Evolutionary conservation across 1,140 invertebrate species (phyloP).

Genomic region (Popillia japonica): DNA sequence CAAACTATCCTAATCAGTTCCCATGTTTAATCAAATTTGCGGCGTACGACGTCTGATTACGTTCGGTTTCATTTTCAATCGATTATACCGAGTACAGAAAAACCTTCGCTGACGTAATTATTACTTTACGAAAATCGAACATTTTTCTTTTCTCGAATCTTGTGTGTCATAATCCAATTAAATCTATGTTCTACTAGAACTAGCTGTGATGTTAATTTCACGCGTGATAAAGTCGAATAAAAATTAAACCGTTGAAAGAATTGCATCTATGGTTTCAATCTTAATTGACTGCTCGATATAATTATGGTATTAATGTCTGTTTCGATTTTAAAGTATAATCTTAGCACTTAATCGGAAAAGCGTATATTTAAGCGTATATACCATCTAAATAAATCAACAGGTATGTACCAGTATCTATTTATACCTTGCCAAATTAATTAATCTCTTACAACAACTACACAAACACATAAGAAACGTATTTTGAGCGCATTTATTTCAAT

Average conservation of each 20-base stretch:
- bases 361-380: too few relatives aligned
- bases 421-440: not conserved
- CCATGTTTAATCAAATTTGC: not conserved
- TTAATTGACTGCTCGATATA: not conserved
- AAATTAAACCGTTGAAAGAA: not conserved
- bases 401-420: not conserved
- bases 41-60: not conserved
- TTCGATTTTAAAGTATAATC: too few relatives aligned
- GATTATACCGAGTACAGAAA: not conserved
- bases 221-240: not conserved
- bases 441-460: not conserved
- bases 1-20: not conserved
- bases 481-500: not conserved
- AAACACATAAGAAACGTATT: not conserved
- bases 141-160: not conserved
- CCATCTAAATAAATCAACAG: not conserved
- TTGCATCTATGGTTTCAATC: not conserved
- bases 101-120: not conserved
- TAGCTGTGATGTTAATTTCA: not conserved
- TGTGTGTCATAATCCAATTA: conserved; percentile 1
- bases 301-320: not conserved
- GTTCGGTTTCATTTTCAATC: not conserved
- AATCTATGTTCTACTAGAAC: too few relatives aligned
- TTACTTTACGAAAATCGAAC: not conserved
- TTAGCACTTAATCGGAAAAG: too few relatives aligned